phyloP scores from a whole-genome alignment of 2,797 vertebrate species.

The Rhinatrema bivittatum region DNA sequence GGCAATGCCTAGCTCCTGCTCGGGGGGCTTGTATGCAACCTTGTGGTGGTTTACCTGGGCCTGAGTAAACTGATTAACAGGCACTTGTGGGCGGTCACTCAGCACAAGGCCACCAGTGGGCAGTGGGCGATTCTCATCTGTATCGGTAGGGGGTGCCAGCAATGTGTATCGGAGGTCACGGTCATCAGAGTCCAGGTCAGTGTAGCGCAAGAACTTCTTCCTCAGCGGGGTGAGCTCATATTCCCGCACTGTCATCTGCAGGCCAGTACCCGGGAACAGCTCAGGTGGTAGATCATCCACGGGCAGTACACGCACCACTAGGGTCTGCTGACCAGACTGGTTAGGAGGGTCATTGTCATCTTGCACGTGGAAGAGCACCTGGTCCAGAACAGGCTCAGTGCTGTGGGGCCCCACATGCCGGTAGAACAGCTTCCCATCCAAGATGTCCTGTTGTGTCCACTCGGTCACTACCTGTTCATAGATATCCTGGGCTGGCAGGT shows the following conservation, averaged over 20 bases:
- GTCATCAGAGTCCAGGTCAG: slow-evolving; percentile 76
- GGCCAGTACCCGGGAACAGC: slow-evolving; percentile 60
- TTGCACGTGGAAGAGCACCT: slow-evolving; percentile 69
- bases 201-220: slow-evolving; percentile 68
- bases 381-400: slow-evolving; percentile 52
- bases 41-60: slow-evolving; percentile 81
- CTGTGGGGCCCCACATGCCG: slow-evolving; percentile 66
- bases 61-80: slow-evolving; percentile 73
- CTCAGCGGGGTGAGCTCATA: slow-evolving; percentile 74
- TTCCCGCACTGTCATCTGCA: slow-evolving; percentile 77
- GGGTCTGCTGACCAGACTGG: slow-evolving; percentile 65
- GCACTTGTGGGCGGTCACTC: slow-evolving; percentile 57
- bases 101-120: slow-evolving; percentile 67
- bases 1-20: slow-evolving; percentile 72
- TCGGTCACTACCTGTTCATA: slow-evolving; percentile 80
- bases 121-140: slow-evolving; percentile 69
- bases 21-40: slow-evolving; percentile 72
- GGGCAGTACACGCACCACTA: slow-evolving; percentile 69
- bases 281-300: slow-evolving; percentile 66
- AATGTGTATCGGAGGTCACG: slow-evolving; percentile 74
- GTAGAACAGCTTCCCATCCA: slow-evolving; percentile 77
- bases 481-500: slow-evolving; percentile 63
- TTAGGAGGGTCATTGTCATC: slow-evolving; percentile 81
- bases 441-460: slow-evolving; percentile 80
- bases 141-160: slow-evolving; percentile 64